A percentile compares a stretch with the other conserved stretches of the same genome.
Conservation (phyloP, 2,888 invertebrate genomes). For the Coleophora flavipennella region DNA sequence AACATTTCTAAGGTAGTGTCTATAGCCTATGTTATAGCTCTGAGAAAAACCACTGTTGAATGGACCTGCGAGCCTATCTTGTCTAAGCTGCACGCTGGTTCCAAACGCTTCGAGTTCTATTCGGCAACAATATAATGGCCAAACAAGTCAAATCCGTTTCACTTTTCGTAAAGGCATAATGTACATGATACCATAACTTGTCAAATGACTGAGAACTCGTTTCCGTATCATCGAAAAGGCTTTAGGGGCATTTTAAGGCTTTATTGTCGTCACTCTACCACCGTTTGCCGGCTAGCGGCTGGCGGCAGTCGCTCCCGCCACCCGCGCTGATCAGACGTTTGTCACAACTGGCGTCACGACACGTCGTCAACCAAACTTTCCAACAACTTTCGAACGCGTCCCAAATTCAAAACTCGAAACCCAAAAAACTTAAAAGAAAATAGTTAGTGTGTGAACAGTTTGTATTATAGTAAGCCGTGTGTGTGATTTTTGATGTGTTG, state of each 20-base stretch:
- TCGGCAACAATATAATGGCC: too few species aligned
- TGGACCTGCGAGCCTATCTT: too few species aligned
- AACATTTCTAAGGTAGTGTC: too few species aligned
- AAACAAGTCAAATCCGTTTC: too few species aligned
- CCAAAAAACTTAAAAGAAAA: constrained; percentile 18
- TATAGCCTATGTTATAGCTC: too few species aligned
- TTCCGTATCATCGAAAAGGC: background rate
- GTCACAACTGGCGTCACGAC: constrained; percentile 25
- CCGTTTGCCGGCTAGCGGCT: constrained; percentile 23
- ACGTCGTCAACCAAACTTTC: constrained; percentile 65
- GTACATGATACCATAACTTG: too few species aligned
- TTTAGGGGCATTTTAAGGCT: background rate
- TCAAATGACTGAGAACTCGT: too few species aligned
- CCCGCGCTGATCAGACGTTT: constrained; percentile 19
- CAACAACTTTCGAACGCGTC: constrained; percentile 46
- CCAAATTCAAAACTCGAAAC: constrained; percentile 19
- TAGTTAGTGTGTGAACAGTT: constrained; percentile 12
- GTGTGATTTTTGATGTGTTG: constrained; percentile 47
- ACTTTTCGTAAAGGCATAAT: too few species aligned
- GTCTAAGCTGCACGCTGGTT: too few species aligned
- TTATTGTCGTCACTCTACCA: constrained; percentile 5
- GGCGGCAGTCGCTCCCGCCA: constrained; percentile 45
- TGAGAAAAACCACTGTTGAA: too few species aligned
- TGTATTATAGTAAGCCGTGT: constrained; percentile 28
- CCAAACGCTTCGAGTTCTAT: too few species aligned